Base-by-base conservation (phyloP, 2,797 vertebrate species). In the Rousettus madagascariensis region DNA sequence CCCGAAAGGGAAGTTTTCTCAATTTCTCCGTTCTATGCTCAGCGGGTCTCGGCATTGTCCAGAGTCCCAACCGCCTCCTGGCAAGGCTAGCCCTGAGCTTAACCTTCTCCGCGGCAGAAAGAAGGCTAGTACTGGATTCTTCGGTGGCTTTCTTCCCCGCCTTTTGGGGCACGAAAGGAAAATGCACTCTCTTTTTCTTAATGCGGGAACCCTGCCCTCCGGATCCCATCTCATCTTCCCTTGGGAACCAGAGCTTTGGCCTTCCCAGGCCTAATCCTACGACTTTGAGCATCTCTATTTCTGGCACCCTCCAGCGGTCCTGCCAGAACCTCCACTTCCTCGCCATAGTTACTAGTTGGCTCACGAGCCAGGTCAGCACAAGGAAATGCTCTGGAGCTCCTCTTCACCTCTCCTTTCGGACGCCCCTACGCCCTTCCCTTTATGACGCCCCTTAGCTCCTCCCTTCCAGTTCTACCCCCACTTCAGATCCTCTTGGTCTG, bases 351-450 rank as follows among this genome's bases (percentile, higher is more conserved):
- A 9, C 41, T 28, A 41, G 16, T 4, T 19, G 41, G 20, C 2
- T 2, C 61, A 16, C 2, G 5, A 41, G 11, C 51, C 3, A 0
- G 4, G 11, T 7, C 7, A 0, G 11, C 1, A 30, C 10, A 1
- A 68, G 22, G 13, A 19, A 10, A 15, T 0, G 8, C 24, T 5
- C n/a, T 0, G 1, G 4, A 1, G 49, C 49, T 1, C 15, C 49
- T 49, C 49, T 49, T 49, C 49, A 49, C 49, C 49, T 49, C 49
- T 49, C 5, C 49, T 49, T 49, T 49, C 49, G 15, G 49, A 49
- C 8, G 2, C 61, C 30, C 13, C 6, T 9, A 38, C 1, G 5
- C 15, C 10, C n/a, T 22, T 17, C 6, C 19, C 38, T 53, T 49
- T 24, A 16, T 49, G 49, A 49, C 49, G 49, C 49, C 15, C 49